These are phyloP conservation scores for Ceriagrion tenellum DNA, from an alignment of 2,888 invertebrate species.

Conservation along the genomic window DNA sequence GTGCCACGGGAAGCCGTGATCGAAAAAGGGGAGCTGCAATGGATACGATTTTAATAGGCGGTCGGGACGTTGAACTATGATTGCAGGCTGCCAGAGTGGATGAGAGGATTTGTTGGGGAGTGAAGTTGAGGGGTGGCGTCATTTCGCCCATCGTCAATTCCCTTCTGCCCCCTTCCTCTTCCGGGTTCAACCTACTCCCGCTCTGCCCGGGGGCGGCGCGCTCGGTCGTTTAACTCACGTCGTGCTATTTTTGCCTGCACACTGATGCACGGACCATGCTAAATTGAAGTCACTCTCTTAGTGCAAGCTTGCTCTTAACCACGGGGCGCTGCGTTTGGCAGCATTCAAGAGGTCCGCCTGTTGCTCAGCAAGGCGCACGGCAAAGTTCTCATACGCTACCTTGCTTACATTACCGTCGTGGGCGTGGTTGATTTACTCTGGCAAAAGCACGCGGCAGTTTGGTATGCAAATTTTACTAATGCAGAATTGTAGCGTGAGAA, in stretches of 20 bases:
- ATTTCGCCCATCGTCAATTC: not conserved
- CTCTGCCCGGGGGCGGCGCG: not conserved
- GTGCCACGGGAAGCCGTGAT: no score
- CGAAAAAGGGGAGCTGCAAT: no score
- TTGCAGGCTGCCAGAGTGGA: not conserved
- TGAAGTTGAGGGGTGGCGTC: not conserved
- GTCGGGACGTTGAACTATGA: not conserved
- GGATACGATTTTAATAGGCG: no score
- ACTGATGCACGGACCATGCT: not conserved
- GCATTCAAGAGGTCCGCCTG: not conserved
- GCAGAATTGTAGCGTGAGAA: no score
- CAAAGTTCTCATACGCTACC: no score
- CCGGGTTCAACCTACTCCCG: not conserved
- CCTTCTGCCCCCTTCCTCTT: not conserved
- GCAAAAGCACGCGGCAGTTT: no score
- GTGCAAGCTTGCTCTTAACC: not conserved
- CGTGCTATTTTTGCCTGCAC: not conserved
- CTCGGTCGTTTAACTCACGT: not conserved
- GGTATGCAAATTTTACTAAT: no score
- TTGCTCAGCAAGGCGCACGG: not conserved
- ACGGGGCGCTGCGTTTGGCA: not conserved
- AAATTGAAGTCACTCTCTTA: no score
- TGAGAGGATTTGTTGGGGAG: not conserved
- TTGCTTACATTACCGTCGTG: no score
- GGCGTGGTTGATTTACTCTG: no score